Base-by-base conservation (phyloP, 1,140 invertebrate genomes). In the Melitaea cinxia region DNA sequence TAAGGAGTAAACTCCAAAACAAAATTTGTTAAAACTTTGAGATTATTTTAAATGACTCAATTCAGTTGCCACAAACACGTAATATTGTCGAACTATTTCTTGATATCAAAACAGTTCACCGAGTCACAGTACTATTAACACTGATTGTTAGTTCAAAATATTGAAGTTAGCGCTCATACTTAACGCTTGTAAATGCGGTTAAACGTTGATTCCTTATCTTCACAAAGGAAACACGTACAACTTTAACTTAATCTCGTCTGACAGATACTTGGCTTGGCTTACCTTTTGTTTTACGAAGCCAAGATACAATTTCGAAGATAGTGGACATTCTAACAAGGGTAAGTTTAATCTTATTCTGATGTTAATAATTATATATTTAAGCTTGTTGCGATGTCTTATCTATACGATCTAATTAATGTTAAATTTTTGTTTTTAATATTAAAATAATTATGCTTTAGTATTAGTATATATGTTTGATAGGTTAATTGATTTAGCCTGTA, bases 201-300 rank as follows among this genome's bases (percentile, higher is more conserved):
- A 21, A 24, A 9, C 23, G 37, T 62, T 17, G 59, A 54, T 62
- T 53, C 58, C 59, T 54, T 42, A 39, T 37, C 47, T 42, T n/a
- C 3, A n/a, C 49, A 39, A 62, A 62, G 49, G 14, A 47, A 35
- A 62, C 35, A 50, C 35, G 35, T 60, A 52, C 49, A 62, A 53
- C 30, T 62, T 14, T 15, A 37, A 19, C 55, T 24, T 62, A 62
- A 62, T 53, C 59, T 54, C 49, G 26, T 62, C 35, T 62, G 50
- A 39, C 33, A 52, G 58, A 60, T 60, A 60, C 33, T 62, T 45
- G 39, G 39, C 33, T 62, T 45, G 39, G 39, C 55, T 62, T 52
- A 50, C 50, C 49, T 62, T 62, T 62, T 49, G 39, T 50, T 45
- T 15, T 26, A 42, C 35, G 24, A 30, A 61, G 33, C 30, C 12